These are phyloP conservation scores for Hyperopisus bebe DNA, from an alignment of 2,113 vertebrate genomes.

Conservation along the genomic window DNA sequence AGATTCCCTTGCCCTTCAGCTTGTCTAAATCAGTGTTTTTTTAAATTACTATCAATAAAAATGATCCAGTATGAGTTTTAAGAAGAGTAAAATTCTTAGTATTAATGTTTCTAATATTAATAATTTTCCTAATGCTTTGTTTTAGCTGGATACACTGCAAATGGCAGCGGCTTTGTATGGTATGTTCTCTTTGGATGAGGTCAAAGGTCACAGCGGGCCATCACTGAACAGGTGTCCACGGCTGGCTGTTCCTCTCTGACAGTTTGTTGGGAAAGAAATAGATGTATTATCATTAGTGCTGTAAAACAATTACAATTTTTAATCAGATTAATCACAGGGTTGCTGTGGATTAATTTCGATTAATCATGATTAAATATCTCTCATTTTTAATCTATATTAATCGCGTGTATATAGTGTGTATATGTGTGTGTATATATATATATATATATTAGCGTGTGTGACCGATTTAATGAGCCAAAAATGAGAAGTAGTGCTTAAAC, in stretches of 20 bases:
- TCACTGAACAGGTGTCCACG: not conserved
- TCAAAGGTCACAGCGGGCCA: not conserved
- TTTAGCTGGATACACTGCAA: not conserved
- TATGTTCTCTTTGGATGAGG: not conserved
- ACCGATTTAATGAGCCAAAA: no score
- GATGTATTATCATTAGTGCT: not conserved
- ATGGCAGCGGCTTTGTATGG: not conserved
- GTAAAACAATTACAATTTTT: no score
- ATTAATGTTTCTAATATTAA: not conserved
- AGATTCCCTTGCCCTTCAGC: not conserved
- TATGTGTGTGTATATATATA: no score
- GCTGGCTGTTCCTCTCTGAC: not conserved
- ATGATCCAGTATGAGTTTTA: not conserved
- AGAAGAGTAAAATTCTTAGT: not conserved
- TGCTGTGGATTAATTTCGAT: no score
- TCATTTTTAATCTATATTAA: no score
- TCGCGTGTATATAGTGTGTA: no score
- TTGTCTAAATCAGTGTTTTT: not conserved
- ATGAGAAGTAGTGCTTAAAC: no score
- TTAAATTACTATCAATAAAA: not conserved
- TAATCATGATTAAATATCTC: no score
- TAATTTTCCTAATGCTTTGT: not conserved
- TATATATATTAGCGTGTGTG: no score
- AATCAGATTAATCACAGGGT: no score
- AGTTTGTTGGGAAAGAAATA: not conserved